phyloP scores from a whole-genome alignment of 1,140 invertebrate species.

The Drosophila takahashii region DNA sequence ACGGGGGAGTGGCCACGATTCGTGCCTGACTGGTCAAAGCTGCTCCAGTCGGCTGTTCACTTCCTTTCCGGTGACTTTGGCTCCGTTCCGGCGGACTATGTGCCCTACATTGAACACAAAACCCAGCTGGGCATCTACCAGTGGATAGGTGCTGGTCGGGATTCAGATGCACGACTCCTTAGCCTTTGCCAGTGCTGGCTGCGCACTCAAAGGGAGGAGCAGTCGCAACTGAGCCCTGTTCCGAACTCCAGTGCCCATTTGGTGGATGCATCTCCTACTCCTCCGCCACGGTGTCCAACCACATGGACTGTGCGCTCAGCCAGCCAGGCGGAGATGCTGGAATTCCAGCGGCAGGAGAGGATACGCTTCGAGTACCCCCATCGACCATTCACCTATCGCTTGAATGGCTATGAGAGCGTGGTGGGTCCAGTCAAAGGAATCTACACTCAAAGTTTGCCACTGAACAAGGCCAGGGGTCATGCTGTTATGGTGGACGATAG shows the following conservation, averaged over 20 bases:
- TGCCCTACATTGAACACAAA: constrained; percentile 97
- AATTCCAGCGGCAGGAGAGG: constrained; percentile 90
- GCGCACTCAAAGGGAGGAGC: constrained; percentile 86
- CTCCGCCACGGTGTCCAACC: constrained; percentile 88
- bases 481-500: constrained; percentile 92
- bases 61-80: constrained; percentile 94
- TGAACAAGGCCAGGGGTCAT: constrained; percentile 90
- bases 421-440: constrained; percentile 96
- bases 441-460: constrained; percentile 87
- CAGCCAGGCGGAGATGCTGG: constrained; percentile 90
- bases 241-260: constrained; percentile 6
- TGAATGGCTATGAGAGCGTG: constrained; percentile 94
- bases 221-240: constrained; percentile 3
- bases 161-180: constrained; percentile 92
- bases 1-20: constrained; percentile 90
- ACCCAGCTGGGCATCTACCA: constrained; percentile 90
- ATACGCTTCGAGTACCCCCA: constrained; percentile 93
- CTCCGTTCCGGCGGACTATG: constrained; percentile 94
- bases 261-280: constrained; percentile 84
- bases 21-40: constrained; percentile 89
- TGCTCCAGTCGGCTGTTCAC: constrained; percentile 92
- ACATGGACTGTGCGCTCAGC: constrained; percentile 93
- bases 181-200: constrained; percentile 92
- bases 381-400: constrained; percentile 93
- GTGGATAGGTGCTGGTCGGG: constrained; percentile 97